phyloP scores from a whole-genome alignment of 2,797 vertebrate species.

The Brachymystax lenok region DNA sequence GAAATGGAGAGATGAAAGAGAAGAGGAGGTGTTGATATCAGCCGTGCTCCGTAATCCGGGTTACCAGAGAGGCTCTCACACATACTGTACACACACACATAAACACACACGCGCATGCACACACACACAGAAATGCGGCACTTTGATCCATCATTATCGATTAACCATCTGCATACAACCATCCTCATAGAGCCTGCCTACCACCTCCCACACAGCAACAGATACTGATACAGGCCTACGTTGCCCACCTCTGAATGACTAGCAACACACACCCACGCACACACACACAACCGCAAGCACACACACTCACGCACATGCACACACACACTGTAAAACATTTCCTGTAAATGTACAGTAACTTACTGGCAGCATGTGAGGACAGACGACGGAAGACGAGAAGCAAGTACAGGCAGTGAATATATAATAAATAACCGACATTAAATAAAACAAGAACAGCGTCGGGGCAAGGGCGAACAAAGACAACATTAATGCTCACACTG shows the following conservation, averaged over 20 bases:
- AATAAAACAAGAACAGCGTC: too few species aligned
- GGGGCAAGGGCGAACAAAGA: too few species aligned
- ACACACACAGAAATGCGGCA: conserved; percentile 49
- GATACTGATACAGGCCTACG: conserved; percentile 25
- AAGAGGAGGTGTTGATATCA: neutral
- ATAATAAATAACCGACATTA: too few species aligned
- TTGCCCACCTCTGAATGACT: conserved; percentile 1
- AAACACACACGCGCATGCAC: neutral
- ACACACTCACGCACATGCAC: too few species aligned
- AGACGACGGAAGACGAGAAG: too few species aligned
- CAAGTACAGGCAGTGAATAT: too few species aligned
- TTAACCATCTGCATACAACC: conserved; percentile 62
- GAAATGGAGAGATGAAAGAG: conserved; percentile 16
- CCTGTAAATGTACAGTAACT: too few species aligned
- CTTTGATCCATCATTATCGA: conserved; percentile 78
- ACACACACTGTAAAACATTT: too few species aligned
- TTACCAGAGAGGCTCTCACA: neutral
- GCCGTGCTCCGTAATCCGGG: neutral
- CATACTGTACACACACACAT: neutral
- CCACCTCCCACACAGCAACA: conserved; percentile 54
- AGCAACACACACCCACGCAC: neutral
- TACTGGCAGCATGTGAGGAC: too few species aligned
- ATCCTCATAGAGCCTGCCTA: too few species aligned
- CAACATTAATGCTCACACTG: too few species aligned
- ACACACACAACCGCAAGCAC: too few species aligned